Evolutionary conservation across 2,113 vertebrate species (phyloP).

Genomic region (Sula dactylatra): DNA sequence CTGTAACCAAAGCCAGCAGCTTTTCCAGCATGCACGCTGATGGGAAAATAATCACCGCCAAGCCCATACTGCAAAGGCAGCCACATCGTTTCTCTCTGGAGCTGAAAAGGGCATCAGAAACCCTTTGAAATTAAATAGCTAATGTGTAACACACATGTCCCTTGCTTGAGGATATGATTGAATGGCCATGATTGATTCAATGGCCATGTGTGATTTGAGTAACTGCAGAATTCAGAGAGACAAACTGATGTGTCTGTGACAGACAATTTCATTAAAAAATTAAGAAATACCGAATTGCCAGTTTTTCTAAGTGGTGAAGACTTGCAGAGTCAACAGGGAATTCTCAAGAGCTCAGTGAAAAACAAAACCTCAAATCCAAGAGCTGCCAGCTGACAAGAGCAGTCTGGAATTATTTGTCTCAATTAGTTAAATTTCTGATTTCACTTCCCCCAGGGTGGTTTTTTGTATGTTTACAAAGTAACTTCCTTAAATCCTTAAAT

Average conservation of each 20-base stretch:
- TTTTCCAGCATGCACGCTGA: fast-evolving
- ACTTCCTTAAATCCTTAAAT: background rate
- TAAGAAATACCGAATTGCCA: background rate
- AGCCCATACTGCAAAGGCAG: background rate
- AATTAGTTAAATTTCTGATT: background rate
- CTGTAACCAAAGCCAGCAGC: background rate
- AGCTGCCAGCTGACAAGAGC: background rate
- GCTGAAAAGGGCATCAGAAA: background rate
- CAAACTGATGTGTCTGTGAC: background rate
- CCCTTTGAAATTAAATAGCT: background rate
- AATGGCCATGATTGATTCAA: background rate
- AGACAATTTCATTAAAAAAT: background rate
- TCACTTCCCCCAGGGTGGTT: background rate
- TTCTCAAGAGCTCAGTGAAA: background rate
- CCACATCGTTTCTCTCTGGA: background rate
- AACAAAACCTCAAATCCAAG: background rate
- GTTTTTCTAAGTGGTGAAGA: background rate
- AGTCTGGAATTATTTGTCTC: background rate
- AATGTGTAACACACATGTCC: background rate
- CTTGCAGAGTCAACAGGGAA: background rate
- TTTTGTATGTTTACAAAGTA: background rate
- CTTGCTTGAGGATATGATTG: background rate
- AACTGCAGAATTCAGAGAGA: background rate
- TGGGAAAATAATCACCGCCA: background rate
- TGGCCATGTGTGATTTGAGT: background rate